Evolutionary conservation across 2,113 vertebrate genomes (phyloP).

Genomic region (Pavo muticus): DNA sequence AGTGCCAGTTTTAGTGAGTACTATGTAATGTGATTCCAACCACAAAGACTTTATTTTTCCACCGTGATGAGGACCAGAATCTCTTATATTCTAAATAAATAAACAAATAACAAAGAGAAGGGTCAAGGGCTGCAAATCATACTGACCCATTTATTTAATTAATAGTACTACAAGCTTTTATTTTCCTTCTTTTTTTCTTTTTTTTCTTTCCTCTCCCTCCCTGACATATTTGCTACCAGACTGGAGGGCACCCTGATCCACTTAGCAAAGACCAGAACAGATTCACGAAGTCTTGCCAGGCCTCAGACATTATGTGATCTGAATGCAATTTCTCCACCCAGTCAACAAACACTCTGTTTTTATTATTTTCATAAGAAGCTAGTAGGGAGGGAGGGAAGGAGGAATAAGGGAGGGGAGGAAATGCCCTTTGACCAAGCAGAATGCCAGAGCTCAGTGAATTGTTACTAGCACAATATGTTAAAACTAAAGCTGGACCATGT

Average conservation of each 20-base stretch:
- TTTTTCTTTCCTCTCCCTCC: rapidly evolving
- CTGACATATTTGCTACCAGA: background rate
- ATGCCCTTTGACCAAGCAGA: conserved; percentile 48
- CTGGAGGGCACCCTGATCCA: conserved; percentile 7
- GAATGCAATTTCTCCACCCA: conserved; percentile 60
- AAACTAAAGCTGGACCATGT: conserved; percentile 15
- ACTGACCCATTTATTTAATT: background rate
- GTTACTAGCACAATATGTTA: conserved; percentile 21
- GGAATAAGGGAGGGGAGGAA: conserved; percentile 1
- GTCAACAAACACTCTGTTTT: conserved; percentile 50
- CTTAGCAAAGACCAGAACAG: conserved; percentile 46
- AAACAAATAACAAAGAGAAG: background rate
- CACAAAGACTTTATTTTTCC: conserved; percentile 22
- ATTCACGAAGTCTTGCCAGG: conserved; percentile 21
- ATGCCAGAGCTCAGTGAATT: conserved; percentile 11
- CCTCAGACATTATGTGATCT: conserved; percentile 53
- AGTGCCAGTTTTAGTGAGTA: conserved; percentile 29
- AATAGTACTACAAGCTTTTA: background rate
- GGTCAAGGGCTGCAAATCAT: background rate
- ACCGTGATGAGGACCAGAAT: background rate
- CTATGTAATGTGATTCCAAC: conserved; percentile 24
- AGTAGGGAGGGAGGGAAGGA: background rate
- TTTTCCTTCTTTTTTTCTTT: background rate
- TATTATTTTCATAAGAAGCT: conserved; percentile 54
- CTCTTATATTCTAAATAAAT: background rate